phyloP scores from a whole-genome alignment of 2,797 vertebrate genomes.

The Xenopus petersii region DNA sequence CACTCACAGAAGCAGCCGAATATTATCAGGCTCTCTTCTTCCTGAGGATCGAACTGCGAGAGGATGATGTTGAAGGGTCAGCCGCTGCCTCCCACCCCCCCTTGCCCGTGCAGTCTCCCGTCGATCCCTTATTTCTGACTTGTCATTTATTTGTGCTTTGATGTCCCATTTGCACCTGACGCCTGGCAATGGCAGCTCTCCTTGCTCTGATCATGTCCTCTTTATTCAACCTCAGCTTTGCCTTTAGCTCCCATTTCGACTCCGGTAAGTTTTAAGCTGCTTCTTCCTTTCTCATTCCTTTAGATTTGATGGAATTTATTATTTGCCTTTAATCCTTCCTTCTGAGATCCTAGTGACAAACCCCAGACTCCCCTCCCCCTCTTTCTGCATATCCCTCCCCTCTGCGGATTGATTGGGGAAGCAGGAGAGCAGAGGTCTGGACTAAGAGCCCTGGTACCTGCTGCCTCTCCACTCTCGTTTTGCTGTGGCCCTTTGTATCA shows the following conservation, averaged over 20 bases:
- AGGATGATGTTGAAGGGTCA: slow-evolving; percentile 10
- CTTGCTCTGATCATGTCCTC: slow-evolving; percentile 55
- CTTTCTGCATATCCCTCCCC: slow-evolving; percentile 34
- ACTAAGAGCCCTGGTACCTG: slow-evolving; percentile 22
- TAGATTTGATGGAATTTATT: slow-evolving; percentile 9
- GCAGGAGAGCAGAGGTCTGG: slow-evolving; percentile 26
- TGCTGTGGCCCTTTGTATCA: neutral
- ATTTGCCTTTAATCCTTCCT: slow-evolving; percentile 1
- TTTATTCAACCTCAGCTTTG: slow-evolving; percentile 75
- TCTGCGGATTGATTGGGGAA: slow-evolving; percentile 35
- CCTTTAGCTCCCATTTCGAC: slow-evolving; percentile 87
- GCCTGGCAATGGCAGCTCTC: slow-evolving; percentile 53
- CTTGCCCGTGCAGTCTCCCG: neutral
- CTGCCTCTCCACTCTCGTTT: neutral
- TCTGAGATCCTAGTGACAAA: slow-evolving; percentile 21
- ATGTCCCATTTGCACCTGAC: slow-evolving; percentile 65
- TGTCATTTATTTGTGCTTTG: slow-evolving; percentile 12
- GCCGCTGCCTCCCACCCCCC: slow-evolving; percentile 4
- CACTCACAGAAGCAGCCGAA: too few species aligned
- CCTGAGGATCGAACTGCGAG: neutral
- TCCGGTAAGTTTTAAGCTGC: slow-evolving; percentile 73
- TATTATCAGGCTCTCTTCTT: neutral
- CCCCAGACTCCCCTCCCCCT: slow-evolving; percentile 31
- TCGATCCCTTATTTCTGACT: neutral
- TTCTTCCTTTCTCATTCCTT: slow-evolving; percentile 5